Conservation (phyloP, 1,140 invertebrate species). For the Sogatella furcifera region DNA sequence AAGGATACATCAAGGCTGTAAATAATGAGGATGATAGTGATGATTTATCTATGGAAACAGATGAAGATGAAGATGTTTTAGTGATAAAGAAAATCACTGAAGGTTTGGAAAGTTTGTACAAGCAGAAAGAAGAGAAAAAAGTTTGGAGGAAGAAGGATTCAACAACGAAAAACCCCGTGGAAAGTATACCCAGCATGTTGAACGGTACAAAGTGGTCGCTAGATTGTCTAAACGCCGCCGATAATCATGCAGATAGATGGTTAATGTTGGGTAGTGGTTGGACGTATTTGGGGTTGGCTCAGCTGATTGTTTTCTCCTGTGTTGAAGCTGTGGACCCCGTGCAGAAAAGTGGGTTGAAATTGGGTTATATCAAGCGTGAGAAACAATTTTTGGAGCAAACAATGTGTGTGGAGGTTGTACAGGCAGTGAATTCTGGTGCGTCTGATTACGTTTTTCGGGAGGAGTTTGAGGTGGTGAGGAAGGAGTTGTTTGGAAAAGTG, state of each 20-base stretch:
- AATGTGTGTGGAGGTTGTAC: slow-evolving; percentile 18
- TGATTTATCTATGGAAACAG: too few species aligned
- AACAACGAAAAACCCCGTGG: too few species aligned
- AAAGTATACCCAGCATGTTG: too few species aligned
- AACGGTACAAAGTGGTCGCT: not conserved
- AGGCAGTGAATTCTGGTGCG: slow-evolving; percentile 10
- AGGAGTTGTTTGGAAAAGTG: slow-evolving; percentile 28
- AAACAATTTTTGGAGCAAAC: slow-evolving; percentile 22
- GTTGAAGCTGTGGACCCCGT: slow-evolving; percentile 56
- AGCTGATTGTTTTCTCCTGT: slow-evolving; percentile 34
- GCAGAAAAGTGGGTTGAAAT: slow-evolving; percentile 54
- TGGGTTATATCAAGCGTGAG: slow-evolving; percentile 52
- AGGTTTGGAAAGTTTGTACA: too few species aligned
- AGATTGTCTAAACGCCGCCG: not conserved
- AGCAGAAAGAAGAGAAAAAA: too few species aligned
- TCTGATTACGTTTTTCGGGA: slow-evolving; percentile 26
- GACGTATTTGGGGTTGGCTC: slow-evolving; percentile 33
- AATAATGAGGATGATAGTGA: too few species aligned
- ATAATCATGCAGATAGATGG: slow-evolving; percentile 10
- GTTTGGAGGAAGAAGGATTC: too few species aligned
- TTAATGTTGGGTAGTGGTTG: slow-evolving; percentile 24
- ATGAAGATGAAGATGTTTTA: too few species aligned
- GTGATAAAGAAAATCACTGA: too few species aligned
- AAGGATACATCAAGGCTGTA: too few species aligned
- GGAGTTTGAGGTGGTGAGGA: slow-evolving; percentile 29